These are phyloP conservation scores for Gallirallus australis DNA, from an alignment of 2,797 vertebrate genomes.

Conservation along the genomic window DNA sequence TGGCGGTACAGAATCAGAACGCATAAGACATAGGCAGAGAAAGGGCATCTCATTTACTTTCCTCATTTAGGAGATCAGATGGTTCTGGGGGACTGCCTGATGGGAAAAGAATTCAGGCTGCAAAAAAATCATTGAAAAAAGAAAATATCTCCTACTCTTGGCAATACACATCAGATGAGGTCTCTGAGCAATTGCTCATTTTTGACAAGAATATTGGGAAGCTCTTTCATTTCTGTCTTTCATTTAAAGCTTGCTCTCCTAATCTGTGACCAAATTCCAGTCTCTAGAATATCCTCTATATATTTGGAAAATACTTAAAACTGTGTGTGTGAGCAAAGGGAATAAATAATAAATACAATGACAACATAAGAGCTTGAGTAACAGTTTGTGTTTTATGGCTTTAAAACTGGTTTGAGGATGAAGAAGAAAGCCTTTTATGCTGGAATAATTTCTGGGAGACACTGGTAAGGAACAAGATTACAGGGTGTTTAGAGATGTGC, in stretches of 20 bases:
- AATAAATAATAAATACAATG: constrained; percentile 49
- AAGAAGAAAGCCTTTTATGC: constrained; percentile 61
- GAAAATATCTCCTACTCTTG: not conserved
- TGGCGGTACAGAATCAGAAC: not conserved
- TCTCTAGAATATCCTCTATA: not conserved
- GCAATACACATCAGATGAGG: not conserved
- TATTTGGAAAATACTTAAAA: constrained; percentile 32
- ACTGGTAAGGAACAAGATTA: constrained; percentile 67
- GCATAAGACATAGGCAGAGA: not conserved
- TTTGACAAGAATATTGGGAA: not conserved
- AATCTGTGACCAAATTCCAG: not conserved
- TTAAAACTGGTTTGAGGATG: constrained; percentile 45
- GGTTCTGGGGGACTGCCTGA: not conserved
- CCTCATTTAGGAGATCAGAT: constrained; percentile 23
- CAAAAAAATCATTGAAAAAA: not conserved
- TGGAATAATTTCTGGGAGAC: constrained; percentile 68
- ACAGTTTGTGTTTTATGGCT: constrained; percentile 15
- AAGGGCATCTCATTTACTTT: constrained; percentile 32
- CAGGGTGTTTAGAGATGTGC: constrained; percentile 65
- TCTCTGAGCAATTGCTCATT: constrained; percentile 6
- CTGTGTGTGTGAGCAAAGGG: not conserved
- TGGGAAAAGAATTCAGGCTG: constrained; percentile 1
- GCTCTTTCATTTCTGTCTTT: not conserved
- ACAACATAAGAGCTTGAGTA: constrained; percentile 1
- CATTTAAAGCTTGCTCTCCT: not conserved